A percentile compares a stretch with the other conserved stretches of the same genome.
These are phyloP conservation scores for Tipula helvola DNA, from an alignment of 2,888 invertebrate genomes.

Conservation along the genomic window DNA sequence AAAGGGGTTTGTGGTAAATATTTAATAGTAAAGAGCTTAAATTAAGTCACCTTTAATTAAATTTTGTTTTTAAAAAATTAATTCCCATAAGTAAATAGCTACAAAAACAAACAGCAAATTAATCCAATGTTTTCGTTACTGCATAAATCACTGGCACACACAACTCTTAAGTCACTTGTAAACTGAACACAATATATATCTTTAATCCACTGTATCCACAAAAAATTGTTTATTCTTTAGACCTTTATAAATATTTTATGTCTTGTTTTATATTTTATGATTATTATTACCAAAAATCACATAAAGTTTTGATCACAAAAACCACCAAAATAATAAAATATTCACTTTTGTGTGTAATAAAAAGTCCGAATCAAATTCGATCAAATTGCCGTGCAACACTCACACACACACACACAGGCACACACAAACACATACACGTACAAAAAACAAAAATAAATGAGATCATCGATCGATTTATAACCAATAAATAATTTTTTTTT, in stretches of 20 bases:
- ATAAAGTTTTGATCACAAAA: neutral
- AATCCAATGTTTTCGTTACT: neutral
- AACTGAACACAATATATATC: neutral
- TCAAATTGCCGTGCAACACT: neutral
- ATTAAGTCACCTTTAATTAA: neutral
- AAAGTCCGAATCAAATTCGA: neutral
- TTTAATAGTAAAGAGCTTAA: neutral
- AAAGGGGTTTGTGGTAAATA: too few relatives aligned
- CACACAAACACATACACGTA: neutral
- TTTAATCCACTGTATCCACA: neutral
- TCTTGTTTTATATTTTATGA: neutral
- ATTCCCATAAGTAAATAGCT: neutral
- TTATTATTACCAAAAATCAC: neutral
- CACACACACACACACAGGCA: neutral
- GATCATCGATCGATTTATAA: neutral
- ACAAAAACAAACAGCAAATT: neutral
- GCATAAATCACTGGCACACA: neutral
- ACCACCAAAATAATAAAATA: neutral
- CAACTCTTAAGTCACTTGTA: neutral
- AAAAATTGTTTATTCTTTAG: neutral
- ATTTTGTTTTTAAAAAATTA: neutral
- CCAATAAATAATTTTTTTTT: neutral
- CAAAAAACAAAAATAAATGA: neutral
- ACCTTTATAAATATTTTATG: neutral
- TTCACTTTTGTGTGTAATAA: conserved; percentile 4